A percentile compares a stretch with the other conserved stretches of the same genome.
Evolutionary conservation across 2,888 invertebrate genomes (phyloP).

Genomic region (Chloroclysta siterata): DNA sequence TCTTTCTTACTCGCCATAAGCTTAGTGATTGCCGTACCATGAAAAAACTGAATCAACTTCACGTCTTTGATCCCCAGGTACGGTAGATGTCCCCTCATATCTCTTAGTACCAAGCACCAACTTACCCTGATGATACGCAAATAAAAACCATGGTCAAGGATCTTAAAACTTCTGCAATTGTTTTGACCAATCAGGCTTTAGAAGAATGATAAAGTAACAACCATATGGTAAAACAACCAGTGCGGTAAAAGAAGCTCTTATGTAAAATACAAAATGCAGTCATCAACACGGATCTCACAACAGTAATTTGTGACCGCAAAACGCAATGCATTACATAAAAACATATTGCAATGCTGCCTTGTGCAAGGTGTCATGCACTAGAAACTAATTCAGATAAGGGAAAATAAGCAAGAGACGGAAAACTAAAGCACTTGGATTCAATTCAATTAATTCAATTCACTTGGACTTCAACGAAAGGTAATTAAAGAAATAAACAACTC

Average conservation of each 20-base stretch:
- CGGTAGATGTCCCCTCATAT: no score
- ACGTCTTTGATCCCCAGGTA: no score
- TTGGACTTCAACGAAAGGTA: neutral
- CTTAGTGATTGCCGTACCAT: no score
- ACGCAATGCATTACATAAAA: slow-evolving; percentile 39
- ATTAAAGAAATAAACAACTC: neutral
- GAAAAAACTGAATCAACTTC: no score
- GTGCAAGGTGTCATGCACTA: slow-evolving; percentile 41
- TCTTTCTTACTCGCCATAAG: no score
- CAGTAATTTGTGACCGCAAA: slow-evolving; percentile 33
- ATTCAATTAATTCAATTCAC: no score
- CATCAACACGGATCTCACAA: slow-evolving; percentile 24
- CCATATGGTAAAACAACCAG: neutral
- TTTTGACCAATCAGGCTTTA: neutral
- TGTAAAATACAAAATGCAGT: slow-evolving; percentile 5
- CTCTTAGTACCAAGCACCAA: no score
- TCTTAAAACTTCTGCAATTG: no score
- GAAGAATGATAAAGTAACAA: neutral
- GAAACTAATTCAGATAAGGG: slow-evolving; percentile 40
- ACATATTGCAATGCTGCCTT: slow-evolving; percentile 31
- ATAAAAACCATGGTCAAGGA: no score
- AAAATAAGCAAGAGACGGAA: slow-evolving; percentile 8
- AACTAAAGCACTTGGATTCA: neutral
- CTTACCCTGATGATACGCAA: no score
- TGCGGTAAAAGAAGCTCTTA: slow-evolving; percentile 2